These are phyloP conservation scores for Eupithecia inturbata DNA, from an alignment of 2,888 invertebrate genomes.

Conservation along the genomic window DNA sequence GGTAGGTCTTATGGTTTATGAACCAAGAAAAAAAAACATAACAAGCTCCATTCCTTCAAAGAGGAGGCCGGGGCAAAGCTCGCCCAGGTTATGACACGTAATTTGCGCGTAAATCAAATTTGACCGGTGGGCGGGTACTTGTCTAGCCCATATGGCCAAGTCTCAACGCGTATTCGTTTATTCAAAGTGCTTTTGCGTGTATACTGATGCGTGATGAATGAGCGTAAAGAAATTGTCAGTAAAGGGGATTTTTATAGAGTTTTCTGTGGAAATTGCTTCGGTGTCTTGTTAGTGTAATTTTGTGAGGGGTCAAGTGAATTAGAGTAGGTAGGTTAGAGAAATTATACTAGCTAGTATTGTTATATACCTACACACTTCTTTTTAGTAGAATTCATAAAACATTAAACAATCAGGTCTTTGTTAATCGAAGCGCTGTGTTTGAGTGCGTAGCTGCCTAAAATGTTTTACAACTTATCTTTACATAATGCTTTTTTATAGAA, in stretches of 20 bases:
- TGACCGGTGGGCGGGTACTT: slow-evolving; percentile 80
- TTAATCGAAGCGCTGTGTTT: no score
- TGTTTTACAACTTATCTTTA: no score
- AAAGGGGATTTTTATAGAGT: slow-evolving; percentile 17
- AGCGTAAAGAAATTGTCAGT: slow-evolving; percentile 45
- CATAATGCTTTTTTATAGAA: no score
- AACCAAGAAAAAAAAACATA: not conserved
- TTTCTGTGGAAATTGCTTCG: slow-evolving; percentile 19
- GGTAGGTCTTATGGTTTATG: not conserved
- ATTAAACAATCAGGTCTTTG: no score
- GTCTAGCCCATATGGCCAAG: slow-evolving; percentile 82
- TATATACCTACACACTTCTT: not conserved
- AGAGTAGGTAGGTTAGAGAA: not conserved
- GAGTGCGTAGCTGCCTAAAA: no score
- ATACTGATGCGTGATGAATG: slow-evolving; percentile 72
- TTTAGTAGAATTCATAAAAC: no score
- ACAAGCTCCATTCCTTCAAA: slow-evolving; percentile 48
- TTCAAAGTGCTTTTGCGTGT: slow-evolving; percentile 78
- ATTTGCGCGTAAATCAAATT: slow-evolving; percentile 84
- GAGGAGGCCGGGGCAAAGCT: slow-evolving; percentile 53
- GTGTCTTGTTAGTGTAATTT: slow-evolving; percentile 15
- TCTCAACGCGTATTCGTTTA: slow-evolving; percentile 51
- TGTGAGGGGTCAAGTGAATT: slow-evolving; percentile 15
- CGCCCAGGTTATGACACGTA: slow-evolving; percentile 80
- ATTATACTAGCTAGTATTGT: not conserved